These are phyloP conservation scores for Drosophila parabipectinata DNA, from an alignment of 1,140 invertebrate genomes.

Conservation along the genomic window DNA sequence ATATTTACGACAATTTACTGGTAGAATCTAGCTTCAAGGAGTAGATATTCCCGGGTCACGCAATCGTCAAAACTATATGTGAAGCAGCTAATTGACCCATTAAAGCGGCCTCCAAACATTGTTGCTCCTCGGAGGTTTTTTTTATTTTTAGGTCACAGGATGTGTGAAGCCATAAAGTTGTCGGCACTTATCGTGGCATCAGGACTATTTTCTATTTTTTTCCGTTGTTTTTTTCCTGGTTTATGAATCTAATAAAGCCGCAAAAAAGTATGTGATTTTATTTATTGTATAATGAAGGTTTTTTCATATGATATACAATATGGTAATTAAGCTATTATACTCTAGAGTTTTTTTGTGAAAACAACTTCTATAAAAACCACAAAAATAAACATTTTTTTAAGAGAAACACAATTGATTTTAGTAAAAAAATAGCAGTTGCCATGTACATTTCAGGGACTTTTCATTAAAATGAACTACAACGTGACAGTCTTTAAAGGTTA, in stretches of 20 bases:
- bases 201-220: slow-evolving; percentile 14
- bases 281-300: not conserved
- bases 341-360: too few species aligned
- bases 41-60: slow-evolving; percentile 41
- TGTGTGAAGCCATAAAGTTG: slow-evolving; percentile 41
- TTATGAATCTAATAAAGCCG: not conserved
- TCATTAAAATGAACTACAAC: too few species aligned
- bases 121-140: slow-evolving; percentile 14
- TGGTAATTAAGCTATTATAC: too few species aligned
- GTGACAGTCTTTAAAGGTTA: too few species aligned
- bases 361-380: too few species aligned
- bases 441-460: too few species aligned
- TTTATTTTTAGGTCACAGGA: slow-evolving; percentile 33
- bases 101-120: slow-evolving; percentile 25
- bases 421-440: too few species aligned
- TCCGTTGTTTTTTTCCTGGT: not conserved
- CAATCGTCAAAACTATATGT: slow-evolving; percentile 30
- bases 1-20: slow-evolving; percentile 27
- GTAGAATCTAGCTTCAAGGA: not conserved
- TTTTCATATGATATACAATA: not conserved
- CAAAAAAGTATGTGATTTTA: not conserved
- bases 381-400: too few species aligned
- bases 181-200: slow-evolving; percentile 2
- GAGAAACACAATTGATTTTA: too few species aligned
- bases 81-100: slow-evolving; percentile 47